Percentiles rank a stretch among this genome's conserved stretches.
Evolutionary conservation across 2,113 vertebrate species (phyloP).

Genomic region (Perca flavescens): DNA sequence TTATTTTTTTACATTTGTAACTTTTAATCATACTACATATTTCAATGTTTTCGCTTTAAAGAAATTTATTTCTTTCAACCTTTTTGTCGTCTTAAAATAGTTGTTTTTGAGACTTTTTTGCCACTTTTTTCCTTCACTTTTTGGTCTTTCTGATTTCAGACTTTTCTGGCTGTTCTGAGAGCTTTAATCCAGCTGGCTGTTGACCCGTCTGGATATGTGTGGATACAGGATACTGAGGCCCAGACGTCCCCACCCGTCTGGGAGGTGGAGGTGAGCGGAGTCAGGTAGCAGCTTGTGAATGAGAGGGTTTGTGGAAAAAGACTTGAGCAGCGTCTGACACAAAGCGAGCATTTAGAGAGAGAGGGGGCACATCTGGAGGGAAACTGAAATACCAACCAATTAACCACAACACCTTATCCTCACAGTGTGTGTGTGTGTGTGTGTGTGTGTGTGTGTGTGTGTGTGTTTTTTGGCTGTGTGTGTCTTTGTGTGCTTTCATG

Average conservation of each 20-base stretch:
- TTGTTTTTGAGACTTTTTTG: too few species aligned
- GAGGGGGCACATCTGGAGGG: slow-evolving; percentile 67
- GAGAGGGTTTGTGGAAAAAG: slow-evolving; percentile 58
- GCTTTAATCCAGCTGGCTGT: background rate
- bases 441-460: slow-evolving; percentile 15
- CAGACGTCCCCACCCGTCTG: slow-evolving; percentile 20
- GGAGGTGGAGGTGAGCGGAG: slow-evolving; percentile 61
- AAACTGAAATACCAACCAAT: slow-evolving; percentile 60
- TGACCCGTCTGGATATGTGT: slow-evolving; percentile 1
- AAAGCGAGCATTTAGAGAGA: slow-evolving; percentile 66
- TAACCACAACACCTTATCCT: slow-evolving; percentile 61
- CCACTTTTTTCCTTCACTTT: too few species aligned
- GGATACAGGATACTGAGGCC: slow-evolving; percentile 15
- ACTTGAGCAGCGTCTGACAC: slow-evolving; percentile 42
- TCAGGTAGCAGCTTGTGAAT: slow-evolving; percentile 71
- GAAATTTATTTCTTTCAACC: too few species aligned
- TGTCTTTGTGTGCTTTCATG: slow-evolving; percentile 2
- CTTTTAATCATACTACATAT: too few species aligned
- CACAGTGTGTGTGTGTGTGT: slow-evolving; percentile 24
- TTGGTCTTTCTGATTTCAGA: background rate
- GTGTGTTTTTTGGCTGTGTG: background rate
- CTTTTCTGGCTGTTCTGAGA: background rate
- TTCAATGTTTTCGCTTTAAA: too few species aligned
- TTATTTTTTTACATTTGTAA: too few species aligned
- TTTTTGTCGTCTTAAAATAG: too few species aligned